phyloP scores from a whole-genome alignment of 2,888 invertebrate genomes.

The Oeneis ivallda region DNA sequence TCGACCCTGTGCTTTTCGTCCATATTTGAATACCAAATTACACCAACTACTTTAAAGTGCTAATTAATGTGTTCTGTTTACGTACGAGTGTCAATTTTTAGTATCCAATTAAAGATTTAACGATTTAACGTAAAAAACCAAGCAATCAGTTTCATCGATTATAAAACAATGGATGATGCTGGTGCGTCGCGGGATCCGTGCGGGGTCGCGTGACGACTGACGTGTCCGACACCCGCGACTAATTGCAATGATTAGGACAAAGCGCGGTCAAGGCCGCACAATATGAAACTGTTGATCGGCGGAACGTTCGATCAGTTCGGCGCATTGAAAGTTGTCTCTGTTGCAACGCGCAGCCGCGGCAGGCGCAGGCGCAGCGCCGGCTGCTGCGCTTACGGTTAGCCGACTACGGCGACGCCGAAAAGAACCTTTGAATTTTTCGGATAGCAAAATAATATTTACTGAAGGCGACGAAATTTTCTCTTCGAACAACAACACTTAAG shows the following conservation, averaged over 20 bases:
- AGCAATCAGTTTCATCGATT: slow-evolving; percentile 4
- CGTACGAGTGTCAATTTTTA: background rate
- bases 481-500: no score
- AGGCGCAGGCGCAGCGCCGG: background rate
- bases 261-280: slow-evolving; percentile 42
- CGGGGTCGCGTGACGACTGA: background rate
- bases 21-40: background rate
- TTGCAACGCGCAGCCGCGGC: slow-evolving; percentile 33
- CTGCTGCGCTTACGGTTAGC: background rate
- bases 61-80: background rate
- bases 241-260: slow-evolving; percentile 27
- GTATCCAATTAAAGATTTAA: background rate
- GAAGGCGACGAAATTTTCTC: background rate
- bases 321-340: slow-evolving; percentile 33
- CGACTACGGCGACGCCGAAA: background rate
- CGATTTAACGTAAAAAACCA: background rate
- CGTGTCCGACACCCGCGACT: slow-evolving; percentile 18
- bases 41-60: background rate
- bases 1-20: background rate
- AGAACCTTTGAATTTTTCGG: background rate
- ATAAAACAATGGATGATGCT: slow-evolving; percentile 1
- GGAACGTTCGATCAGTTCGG: slow-evolving; percentile 42
- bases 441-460: background rate
- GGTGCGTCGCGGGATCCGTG: background rate
- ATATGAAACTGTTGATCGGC: slow-evolving; percentile 34